phyloP scores from a whole-genome alignment of 2,888 invertebrate species.

The Spatulosminthurus flaviceps region DNA sequence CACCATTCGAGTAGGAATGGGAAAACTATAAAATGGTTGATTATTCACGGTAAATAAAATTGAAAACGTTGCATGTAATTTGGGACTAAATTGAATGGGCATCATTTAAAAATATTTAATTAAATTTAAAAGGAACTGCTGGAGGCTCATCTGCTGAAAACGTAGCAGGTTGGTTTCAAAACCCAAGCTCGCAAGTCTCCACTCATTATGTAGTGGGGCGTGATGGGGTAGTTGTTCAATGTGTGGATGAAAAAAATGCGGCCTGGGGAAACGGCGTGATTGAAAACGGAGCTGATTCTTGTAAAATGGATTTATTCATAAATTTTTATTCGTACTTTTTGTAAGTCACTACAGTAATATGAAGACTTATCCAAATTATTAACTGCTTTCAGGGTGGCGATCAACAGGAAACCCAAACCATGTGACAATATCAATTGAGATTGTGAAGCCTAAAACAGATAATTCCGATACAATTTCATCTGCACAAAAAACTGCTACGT shows the following conservation, averaged over 20 bases:
- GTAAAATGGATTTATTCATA: slow-evolving; percentile 36
- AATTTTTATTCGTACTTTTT: too few species aligned
- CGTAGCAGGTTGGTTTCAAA: slow-evolving; percentile 53
- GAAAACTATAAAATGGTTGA: neutral
- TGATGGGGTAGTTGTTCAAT: slow-evolving; percentile 52
- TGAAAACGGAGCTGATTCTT: slow-evolving; percentile 55
- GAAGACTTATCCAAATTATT: too few species aligned
- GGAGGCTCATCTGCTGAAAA: slow-evolving; percentile 52
- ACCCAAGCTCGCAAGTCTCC: slow-evolving; percentile 47
- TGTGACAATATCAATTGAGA: slow-evolving; percentile 52
- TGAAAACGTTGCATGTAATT: too few species aligned
- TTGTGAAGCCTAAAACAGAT: slow-evolving; percentile 50
- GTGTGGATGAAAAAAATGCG: slow-evolving; percentile 50
- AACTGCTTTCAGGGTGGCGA: slow-evolving; percentile 50
- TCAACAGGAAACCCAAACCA: slow-evolving; percentile 43
- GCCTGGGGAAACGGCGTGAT: slow-evolving; percentile 57
- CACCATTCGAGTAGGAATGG: neutral
- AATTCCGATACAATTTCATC: slow-evolving; percentile 50
- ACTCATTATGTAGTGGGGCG: slow-evolving; percentile 54
- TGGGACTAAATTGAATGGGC: too few species aligned
- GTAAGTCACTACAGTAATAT: too few species aligned
- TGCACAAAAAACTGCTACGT: slow-evolving; percentile 50
- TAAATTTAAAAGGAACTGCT: slow-evolving; percentile 44
- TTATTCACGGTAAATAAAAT: slow-evolving; percentile 4
- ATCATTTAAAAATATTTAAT: neutral